Evolutionary conservation across 2,797 vertebrate species (phyloP).

Genomic region (Hylomyscus alleni): DNA sequence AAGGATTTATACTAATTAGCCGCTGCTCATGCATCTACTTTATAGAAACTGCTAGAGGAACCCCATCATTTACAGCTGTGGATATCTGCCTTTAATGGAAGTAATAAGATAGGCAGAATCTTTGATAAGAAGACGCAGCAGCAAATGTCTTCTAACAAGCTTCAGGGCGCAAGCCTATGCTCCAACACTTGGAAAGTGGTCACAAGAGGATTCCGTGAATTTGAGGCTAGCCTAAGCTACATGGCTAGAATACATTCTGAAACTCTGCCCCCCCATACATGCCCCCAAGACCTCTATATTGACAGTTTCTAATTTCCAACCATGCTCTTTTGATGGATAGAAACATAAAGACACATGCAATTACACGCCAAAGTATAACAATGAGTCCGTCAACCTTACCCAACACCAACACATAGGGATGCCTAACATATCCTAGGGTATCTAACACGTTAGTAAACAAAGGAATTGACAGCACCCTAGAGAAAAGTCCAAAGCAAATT

Average conservation of each 20-base stretch:
- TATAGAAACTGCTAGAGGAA: conserved; percentile 29
- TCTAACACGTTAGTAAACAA: conserved; percentile 16
- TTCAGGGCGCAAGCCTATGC: no score
- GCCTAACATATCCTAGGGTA: background rate
- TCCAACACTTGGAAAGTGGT: background rate
- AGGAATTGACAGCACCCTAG: background rate
- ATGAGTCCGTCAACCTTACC: background rate
- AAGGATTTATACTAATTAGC: background rate
- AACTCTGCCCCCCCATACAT: background rate
- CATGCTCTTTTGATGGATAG: background rate
- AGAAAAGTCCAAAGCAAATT: conserved; percentile 11
- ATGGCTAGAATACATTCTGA: background rate
- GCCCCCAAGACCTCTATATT: background rate
- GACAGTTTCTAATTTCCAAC: background rate
- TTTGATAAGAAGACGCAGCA: background rate
- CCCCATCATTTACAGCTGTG: background rate
- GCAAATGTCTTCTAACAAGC: background rate
- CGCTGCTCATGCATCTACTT: background rate
- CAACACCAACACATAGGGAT: background rate
- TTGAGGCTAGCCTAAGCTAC: background rate
- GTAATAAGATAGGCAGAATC: background rate
- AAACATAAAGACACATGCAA: background rate
- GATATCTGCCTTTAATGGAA: conserved; percentile 40
- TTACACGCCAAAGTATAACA: background rate
- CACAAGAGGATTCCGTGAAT: background rate